Evolutionary conservation across 1,140 invertebrate genomes (phyloP).

Genomic region (Heliothis virescens): DNA sequence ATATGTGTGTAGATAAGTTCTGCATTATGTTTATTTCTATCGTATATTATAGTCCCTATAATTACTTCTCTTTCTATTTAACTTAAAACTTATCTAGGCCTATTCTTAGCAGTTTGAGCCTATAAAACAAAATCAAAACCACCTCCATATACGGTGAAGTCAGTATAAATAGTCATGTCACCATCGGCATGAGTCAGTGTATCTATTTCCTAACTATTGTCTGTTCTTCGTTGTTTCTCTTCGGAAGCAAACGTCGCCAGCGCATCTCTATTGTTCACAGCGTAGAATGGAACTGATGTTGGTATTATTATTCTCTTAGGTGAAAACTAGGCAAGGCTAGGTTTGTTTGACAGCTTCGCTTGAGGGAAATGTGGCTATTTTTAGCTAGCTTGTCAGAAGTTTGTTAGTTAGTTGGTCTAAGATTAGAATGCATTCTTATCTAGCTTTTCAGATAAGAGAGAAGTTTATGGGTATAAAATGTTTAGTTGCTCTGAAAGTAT

Average conservation of each 20-base stretch:
- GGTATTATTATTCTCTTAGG: background rate
- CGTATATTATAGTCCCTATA: background rate
- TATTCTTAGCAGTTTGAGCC: background rate
- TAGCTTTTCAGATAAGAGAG: background rate
- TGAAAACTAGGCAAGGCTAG: background rate
- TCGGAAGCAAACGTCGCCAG: slow-evolving; percentile 19
- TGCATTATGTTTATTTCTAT: background rate
- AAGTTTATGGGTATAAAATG: background rate
- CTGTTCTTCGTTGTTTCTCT: slow-evolving; percentile 5
- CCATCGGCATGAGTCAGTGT: slow-evolving; percentile 10
- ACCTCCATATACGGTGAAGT: background rate
- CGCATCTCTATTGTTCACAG: background rate
- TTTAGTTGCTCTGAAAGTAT: no score
- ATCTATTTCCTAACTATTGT: slow-evolving; percentile 28
- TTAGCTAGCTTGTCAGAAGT: no score
- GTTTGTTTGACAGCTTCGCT: background rate
- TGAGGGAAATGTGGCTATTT: background rate
- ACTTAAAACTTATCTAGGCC: background rate
- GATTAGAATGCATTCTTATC: no score
- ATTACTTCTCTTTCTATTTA: background rate
- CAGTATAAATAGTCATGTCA: slow-evolving; percentile 20
- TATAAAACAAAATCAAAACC: slow-evolving; percentile 1
- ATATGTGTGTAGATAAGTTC: background rate
- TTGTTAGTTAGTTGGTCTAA: no score
- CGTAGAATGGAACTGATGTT: background rate